phyloP scores from a whole-genome alignment of 2,113 vertebrate genomes.

The Bubo blakistoni region DNA sequence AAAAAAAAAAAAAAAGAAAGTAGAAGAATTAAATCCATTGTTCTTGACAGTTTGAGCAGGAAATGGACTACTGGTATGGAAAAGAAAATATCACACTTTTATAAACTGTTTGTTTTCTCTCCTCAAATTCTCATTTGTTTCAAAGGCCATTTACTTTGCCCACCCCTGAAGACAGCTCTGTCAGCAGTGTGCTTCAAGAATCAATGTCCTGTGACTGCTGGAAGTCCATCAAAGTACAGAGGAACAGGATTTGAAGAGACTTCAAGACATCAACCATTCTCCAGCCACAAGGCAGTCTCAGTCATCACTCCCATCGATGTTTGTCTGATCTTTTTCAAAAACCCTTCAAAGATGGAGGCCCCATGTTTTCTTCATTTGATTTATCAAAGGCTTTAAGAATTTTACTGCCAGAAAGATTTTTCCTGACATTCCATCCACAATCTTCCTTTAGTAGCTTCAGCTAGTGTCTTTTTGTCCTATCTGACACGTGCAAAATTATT shows the following conservation, averaged over 20 bases:
- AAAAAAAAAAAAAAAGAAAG: too few relatives aligned
- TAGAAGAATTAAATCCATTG: background rate
- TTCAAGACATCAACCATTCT: background rate
- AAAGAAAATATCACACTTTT: background rate
- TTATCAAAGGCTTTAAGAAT: background rate
- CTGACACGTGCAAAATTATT: background rate
- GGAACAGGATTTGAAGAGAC: background rate
- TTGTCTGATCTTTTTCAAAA: background rate
- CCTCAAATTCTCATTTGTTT: background rate
- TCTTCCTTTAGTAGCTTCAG: background rate
- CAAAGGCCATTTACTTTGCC: background rate
- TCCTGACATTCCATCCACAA: background rate
- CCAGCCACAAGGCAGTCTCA: background rate
- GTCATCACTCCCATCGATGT: background rate
- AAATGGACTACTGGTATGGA: background rate
- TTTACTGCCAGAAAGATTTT: background rate
- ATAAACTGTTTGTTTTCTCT: background rate
- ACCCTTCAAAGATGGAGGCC: accelerated
- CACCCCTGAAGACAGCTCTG: background rate
- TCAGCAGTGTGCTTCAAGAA: background rate
- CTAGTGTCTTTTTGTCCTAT: background rate
- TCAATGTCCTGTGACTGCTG: background rate
- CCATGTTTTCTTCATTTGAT: background rate
- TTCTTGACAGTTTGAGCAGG: background rate
- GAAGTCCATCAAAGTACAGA: background rate